These are phyloP conservation scores for Ceratitis capitata DNA, from an alignment of 1,140 invertebrate species.

Conservation along the genomic window DNA sequence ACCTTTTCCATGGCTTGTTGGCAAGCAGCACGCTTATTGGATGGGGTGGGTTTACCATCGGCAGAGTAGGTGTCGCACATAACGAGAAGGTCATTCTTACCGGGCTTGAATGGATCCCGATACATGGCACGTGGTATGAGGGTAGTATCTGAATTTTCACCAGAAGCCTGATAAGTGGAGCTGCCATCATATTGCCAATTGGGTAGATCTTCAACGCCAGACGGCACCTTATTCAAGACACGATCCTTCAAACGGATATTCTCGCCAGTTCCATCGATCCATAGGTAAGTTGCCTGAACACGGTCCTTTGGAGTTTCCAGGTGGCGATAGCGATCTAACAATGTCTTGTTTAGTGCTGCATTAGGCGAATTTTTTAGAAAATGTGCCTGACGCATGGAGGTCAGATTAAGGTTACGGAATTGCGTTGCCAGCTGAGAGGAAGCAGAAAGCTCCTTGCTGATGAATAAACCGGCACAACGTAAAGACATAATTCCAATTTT, in stretches of 20 bases:
- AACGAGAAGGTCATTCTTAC: conserved; percentile 83
- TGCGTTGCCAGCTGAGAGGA: conserved; percentile 47
- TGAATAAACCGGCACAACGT: conserved; percentile 61
- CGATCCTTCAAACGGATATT: conserved; percentile 86
- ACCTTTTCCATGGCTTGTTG: conserved; percentile 57
- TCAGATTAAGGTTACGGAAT: conserved; percentile 49
- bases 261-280: conserved; percentile 95
- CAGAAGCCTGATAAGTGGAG: conserved; percentile 80
- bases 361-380: conserved; percentile 73
- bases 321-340: conserved; percentile 76
- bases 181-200: conserved; percentile 95
- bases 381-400: conserved; percentile 43
- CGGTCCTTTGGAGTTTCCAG: conserved; percentile 79
- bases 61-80: conserved; percentile 83
- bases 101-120: conserved; percentile 86
- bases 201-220: conserved; percentile 78
- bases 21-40: conserved; percentile 56
- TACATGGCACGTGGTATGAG: conserved; percentile 86
- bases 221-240: conserved; percentile 81
- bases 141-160: conserved; percentile 85
- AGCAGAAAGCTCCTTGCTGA: conserved; percentile 56
- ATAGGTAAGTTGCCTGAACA: conserved; percentile 86
- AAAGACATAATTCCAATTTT: conserved; percentile 53
- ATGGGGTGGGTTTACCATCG: conserved; percentile 70
- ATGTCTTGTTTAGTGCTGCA: conserved; percentile 77